Percentiles rank a stretch among this genome's conserved stretches.
These are phyloP conservation scores for Tenualosa thibaudeaui DNA, from an alignment of 2,797 vertebrate genomes.

Conservation along the genomic window DNA sequence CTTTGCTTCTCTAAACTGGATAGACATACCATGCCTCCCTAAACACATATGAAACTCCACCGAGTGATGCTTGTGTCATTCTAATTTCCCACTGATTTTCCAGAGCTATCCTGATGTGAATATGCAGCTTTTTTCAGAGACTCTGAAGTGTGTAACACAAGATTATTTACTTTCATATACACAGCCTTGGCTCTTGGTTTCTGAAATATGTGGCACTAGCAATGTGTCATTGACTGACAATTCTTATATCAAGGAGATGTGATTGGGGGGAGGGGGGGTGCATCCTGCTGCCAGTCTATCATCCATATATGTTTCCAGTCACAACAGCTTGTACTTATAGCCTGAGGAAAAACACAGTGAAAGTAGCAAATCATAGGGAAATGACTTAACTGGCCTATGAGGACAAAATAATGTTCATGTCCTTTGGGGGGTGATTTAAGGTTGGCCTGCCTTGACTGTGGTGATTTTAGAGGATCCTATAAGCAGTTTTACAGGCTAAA, in stretches of 20 bases:
- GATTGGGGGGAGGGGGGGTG: background rate
- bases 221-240: background rate
- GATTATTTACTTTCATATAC: background rate
- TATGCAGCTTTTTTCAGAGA: background rate
- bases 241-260: background rate
- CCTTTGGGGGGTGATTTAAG: constrained; percentile 21
- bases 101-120: constrained; percentile 6
- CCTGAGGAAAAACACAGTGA: background rate
- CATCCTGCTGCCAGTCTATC: background rate
- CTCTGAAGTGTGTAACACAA: background rate
- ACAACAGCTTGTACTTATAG: background rate
- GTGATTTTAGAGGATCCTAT: constrained; percentile 11
- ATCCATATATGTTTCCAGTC: background rate
- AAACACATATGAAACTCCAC: background rate
- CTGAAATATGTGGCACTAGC: background rate
- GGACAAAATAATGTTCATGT: constrained; percentile 3
- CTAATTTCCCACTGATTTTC: constrained; percentile 15
- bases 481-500: constrained; percentile 5
- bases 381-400: constrained; percentile 15
- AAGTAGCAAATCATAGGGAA: background rate
- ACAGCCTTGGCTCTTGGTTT: background rate
- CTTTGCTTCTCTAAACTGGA: background rate
- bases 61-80: constrained; percentile 13
- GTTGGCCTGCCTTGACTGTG: constrained; percentile 10
- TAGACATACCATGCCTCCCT: constrained; percentile 20